A percentile compares a stretch with the other conserved stretches of the same genome.
Conservation (phyloP, 23 tunicate genomes). For the Ciona savignyi region DNA sequence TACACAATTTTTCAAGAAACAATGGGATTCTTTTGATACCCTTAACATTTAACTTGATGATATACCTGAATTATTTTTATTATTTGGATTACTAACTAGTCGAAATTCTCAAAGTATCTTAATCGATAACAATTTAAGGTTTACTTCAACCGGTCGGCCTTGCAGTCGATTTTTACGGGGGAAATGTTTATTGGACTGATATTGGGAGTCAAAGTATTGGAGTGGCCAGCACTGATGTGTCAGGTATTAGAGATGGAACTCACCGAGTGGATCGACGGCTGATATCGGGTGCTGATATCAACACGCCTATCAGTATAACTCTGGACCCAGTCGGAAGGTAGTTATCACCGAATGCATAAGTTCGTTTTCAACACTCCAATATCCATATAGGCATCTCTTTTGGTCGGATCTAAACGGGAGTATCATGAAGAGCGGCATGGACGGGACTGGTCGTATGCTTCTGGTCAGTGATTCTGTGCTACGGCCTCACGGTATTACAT, state of each 20-base stretch:
- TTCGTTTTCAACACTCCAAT: too few species aligned
- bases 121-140: constrained; percentile 35
- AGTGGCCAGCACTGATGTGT: constrained; percentile 27
- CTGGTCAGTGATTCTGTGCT: constrained; percentile 26
- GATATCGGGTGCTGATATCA: constrained; percentile 23
- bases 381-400: constrained; percentile 14
- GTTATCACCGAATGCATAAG: too few species aligned
- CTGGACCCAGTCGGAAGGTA: constrained; percentile 64
- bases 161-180: constrained; percentile 52
- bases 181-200: constrained; percentile 74
- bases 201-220: constrained; percentile 58
- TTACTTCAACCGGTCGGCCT: constrained; percentile 69
- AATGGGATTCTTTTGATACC: too few species aligned
- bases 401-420: constrained; percentile 74
- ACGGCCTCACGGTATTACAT: constrained; percentile 33
- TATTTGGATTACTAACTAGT: too few species aligned
- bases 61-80: too few species aligned
- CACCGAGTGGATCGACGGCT: constrained; percentile 30
- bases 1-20: background rate
- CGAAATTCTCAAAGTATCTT: too few species aligned
- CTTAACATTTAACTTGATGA: too few species aligned
- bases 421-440: constrained; percentile 50
- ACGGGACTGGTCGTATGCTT: constrained; percentile 42
- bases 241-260: background rate
- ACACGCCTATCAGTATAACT: constrained; percentile 44